These are phyloP conservation scores for Meloidogyne floridensis DNA, from an alignment of 1,140 invertebrate species.

Conservation along the genomic window DNA sequence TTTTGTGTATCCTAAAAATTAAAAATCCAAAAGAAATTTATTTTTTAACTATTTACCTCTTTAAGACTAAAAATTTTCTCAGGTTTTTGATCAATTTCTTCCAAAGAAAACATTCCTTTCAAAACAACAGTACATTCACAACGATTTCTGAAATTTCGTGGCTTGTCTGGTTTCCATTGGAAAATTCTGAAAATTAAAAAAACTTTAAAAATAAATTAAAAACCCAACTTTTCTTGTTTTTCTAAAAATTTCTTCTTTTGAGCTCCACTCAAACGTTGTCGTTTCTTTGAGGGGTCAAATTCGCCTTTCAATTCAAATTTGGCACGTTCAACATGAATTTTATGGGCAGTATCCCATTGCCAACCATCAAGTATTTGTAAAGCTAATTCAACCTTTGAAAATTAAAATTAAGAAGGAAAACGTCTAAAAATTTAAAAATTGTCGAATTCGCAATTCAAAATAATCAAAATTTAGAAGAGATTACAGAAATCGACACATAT, in stretches of 20 bases:
- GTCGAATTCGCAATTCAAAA: too few species aligned
- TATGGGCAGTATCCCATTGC: constrained; percentile 72
- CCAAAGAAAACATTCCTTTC: constrained; percentile 87
- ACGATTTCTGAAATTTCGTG: constrained; percentile 79
- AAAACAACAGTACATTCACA: constrained; percentile 88
- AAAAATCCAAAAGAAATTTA: neutral
- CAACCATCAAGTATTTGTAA: constrained; percentile 88
- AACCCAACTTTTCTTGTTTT: constrained; percentile 81
- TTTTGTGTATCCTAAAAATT: constrained; percentile 68
- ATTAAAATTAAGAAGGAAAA: constrained; percentile 69
- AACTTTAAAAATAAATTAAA: constrained; percentile 26
- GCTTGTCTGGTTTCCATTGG: constrained; percentile 91
- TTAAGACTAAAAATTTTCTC: constrained; percentile 36
- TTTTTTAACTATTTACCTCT: neutral
- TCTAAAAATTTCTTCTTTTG: constrained; percentile 82
- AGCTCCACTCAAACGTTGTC: constrained; percentile 79
- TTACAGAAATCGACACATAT: too few species aligned
- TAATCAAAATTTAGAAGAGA: too few species aligned
- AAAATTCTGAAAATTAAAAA: constrained; percentile 74
- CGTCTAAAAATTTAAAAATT: too few species aligned
- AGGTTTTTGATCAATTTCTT: constrained; percentile 77
- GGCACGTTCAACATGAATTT: constrained; percentile 83
- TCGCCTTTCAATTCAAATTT: constrained; percentile 91
- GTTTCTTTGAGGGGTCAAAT: constrained; percentile 90
- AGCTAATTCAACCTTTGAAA: constrained; percentile 82